Base-by-base conservation (phyloP, 2,113 vertebrate species). In the Piaya cayana region DNA sequence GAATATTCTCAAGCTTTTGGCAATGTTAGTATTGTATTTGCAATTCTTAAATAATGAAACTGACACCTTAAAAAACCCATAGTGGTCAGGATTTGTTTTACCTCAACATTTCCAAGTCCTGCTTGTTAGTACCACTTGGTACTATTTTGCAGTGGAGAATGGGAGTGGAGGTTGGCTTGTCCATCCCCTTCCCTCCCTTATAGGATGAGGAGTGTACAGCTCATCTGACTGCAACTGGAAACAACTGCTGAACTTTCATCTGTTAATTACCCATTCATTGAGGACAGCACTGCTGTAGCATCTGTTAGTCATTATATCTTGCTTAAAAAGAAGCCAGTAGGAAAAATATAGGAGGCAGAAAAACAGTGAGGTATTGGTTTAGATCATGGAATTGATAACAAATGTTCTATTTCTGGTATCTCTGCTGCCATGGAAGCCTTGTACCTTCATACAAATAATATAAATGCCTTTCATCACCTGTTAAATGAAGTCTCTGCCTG, bases 271-370 rank as follows among this genome's bases (percentile, higher is more conserved):
- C 64, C n/a, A 15, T 76, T 85, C 82, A 42, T 7, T 63, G 89
- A 88, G 63, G 78, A 45, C 58, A 45, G 53, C 50, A 45, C 69
- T 92, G 91, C 86, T 71, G 70, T 32, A 91, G 78, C 91, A 96
- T 97, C 95, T 96, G 94, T 82, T 96, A 87, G 59, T 65, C 82
- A 80, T 96, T 95, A 76, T 36, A 65, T 52, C 49, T 89, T 79
- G 34, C 71, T 93, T 89, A 71, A 86, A 95, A 94, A 81, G 80
- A 95, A 95, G 65, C 30, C 58, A 39, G 77, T 69, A 86, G 88
- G 69, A 93, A 92, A 86, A 82, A 88, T 53, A 56, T 4, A 39
- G 60, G 58, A 84, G 62, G 81, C 62, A 82, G 69, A 71, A 92
- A 75, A 93, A n/a, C 83, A 89, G 77, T 18, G 49, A 93, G 25